phyloP scores from a whole-genome alignment of 2,888 invertebrate species.

The Synergus japonicus region DNA sequence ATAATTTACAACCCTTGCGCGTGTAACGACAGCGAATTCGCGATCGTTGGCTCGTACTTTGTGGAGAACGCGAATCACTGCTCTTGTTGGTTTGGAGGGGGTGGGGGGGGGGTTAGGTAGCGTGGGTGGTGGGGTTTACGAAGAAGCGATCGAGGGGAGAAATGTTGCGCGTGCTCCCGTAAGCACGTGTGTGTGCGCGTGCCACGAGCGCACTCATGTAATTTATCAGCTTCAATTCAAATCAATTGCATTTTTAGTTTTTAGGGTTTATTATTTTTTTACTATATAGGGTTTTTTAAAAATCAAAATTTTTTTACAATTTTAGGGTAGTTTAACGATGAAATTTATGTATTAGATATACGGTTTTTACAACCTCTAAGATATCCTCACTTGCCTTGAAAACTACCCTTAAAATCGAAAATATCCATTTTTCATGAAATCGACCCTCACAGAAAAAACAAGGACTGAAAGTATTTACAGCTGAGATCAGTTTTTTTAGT shows the following conservation, averaged over 20 bases:
- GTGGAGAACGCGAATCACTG: slow-evolving; percentile 34
- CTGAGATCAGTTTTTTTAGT: too few species aligned
- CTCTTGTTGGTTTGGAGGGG: not conserved
- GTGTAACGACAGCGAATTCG: slow-evolving; percentile 3
- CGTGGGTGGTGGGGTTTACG: slow-evolving; percentile 34
- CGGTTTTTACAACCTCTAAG: too few species aligned
- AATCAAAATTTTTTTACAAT: too few species aligned
- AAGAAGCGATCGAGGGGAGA: not conserved
- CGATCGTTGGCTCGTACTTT: slow-evolving; percentile 36
- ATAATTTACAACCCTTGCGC: slow-evolving; percentile 47
- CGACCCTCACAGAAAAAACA: too few species aligned
- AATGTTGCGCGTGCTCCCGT: slow-evolving; percentile 51
- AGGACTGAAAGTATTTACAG: too few species aligned
- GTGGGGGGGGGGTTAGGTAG: not conserved
- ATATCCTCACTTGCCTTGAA: too few species aligned
- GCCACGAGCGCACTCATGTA: slow-evolving; percentile 44
- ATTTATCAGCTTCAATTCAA: slow-evolving; percentile 41
- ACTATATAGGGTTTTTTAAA: too few species aligned
- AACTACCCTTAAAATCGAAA: too few species aligned
- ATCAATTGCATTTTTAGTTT: not conserved
- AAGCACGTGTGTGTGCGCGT: slow-evolving; percentile 53
- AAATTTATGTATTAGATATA: too few species aligned
- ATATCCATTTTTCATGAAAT: too few species aligned
- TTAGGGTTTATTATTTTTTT: not conserved
- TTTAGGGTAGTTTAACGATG: too few species aligned